phyloP scores from a whole-genome alignment of 2,797 vertebrate species.

The Pseudochaenichthys georgianus region DNA sequence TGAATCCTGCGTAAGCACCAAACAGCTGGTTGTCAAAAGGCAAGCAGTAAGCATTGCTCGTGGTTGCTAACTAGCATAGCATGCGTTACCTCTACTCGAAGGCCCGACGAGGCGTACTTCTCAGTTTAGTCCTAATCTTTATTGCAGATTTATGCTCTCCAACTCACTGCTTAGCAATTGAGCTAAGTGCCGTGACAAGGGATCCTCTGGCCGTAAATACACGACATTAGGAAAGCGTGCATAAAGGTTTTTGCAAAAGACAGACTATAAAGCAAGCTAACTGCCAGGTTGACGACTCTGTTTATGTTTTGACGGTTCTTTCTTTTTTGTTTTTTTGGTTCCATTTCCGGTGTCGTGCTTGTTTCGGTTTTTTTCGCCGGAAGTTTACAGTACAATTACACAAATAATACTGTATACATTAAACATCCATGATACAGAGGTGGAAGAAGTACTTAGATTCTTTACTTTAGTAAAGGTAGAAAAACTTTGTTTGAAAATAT shows the following conservation, averaged over 20 bases:
- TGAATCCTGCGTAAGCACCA: neutral
- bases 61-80: conserved; percentile 66
- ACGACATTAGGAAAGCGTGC: conserved; percentile 64
- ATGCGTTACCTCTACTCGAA: conserved; percentile 77
- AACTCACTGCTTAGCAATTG: conserved; percentile 35
- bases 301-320: conserved; percentile 85
- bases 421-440: too few species aligned
- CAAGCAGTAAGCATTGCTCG: conserved; percentile 19
- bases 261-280: conserved; percentile 33
- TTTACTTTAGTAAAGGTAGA: too few species aligned
- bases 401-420: too few species aligned
- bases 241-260: conserved; percentile 20
- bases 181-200: conserved; percentile 58
- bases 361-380: conserved; percentile 47
- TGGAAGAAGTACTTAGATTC: too few species aligned
- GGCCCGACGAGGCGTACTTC: conserved; percentile 81
- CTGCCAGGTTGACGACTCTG: conserved; percentile 70
- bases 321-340: conserved; percentile 54
- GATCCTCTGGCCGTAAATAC: conserved; percentile 32
- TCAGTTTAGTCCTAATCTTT: conserved; percentile 80
- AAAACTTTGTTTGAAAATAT: too few species aligned
- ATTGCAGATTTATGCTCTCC: conserved; percentile 69
- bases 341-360: conserved; percentile 77
- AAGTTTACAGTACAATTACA: conserved; percentile 42
- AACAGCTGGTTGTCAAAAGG: conserved; percentile 37